These are phyloP conservation scores for Notodonta ziczac DNA, from an alignment of 2,888 invertebrate species.

Conservation along the genomic window DNA sequence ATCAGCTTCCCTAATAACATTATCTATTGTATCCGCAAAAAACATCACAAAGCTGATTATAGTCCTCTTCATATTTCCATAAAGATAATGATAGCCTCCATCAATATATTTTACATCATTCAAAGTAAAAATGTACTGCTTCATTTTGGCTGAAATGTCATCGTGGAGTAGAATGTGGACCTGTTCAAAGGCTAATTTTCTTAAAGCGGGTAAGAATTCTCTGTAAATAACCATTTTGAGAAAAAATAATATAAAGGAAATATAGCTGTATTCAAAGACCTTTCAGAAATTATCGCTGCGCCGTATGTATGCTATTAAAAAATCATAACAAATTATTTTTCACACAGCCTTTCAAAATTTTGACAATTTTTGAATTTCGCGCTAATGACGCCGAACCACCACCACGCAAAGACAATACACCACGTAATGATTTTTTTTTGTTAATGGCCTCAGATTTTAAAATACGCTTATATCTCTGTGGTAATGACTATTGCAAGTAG, in stretches of 20 bases:
- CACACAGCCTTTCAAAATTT: no score
- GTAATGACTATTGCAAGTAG: no score
- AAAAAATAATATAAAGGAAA: neutral
- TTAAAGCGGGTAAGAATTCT: conserved; percentile 52
- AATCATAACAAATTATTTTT: no score
- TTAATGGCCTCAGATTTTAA: no score
- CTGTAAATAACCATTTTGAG: conserved; percentile 52
- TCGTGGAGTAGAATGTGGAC: conserved; percentile 49
- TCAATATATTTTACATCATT: conserved; percentile 46
- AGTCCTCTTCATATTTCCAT: conserved; percentile 57
- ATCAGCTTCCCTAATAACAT: conserved; percentile 50
- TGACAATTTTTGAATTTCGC: no score
- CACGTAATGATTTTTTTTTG: no score
- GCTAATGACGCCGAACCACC: no score
- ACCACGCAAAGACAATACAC: no score
- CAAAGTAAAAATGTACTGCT: conserved; percentile 46
- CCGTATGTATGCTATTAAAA: no score
- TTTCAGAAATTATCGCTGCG: no score
- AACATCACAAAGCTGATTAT: conserved; percentile 53
- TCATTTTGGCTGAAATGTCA: conserved; percentile 48
- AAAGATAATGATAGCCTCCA: conserved; percentile 54
- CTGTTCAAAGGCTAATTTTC: conserved; percentile 44
- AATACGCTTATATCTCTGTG: no score
- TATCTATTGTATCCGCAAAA: conserved; percentile 51
- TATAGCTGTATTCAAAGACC: no score